Evolutionary conservation across 2,888 invertebrate genomes (phyloP).

Genomic region (Agonum fuliginosum): DNA sequence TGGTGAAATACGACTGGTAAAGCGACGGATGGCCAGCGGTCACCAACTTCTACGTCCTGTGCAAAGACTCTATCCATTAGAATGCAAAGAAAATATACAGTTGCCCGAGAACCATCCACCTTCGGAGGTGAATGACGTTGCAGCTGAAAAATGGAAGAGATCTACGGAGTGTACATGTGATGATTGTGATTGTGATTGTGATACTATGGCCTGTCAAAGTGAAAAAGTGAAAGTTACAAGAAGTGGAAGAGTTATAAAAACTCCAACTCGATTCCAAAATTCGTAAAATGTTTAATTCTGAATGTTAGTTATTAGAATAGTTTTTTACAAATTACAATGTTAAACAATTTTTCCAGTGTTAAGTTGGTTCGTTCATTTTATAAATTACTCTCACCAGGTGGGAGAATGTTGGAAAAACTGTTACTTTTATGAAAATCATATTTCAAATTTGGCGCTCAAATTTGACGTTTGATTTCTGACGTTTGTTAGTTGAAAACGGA

Average conservation of each 20-base stretch:
- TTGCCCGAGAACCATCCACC: not conserved
- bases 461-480: no score
- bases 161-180: not conserved
- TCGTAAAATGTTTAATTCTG: no score
- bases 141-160: not conserved
- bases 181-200: not conserved
- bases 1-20: slow-evolving; percentile 51
- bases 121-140: not conserved
- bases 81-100: not conserved
- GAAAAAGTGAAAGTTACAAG: not conserved
- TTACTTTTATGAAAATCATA: no score
- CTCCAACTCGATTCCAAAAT: not conserved
- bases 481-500: no score
- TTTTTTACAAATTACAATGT: no score
- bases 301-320: no score
- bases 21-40: slow-evolving; percentile 46
- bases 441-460: no score
- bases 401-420: no score
- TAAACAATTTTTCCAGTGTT: no score
- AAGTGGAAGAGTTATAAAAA: not conserved
- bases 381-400: no score
- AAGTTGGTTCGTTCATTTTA: no score
- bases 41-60: slow-evolving; percentile 51
- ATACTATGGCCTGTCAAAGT: not conserved
- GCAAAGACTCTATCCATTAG: slow-evolving; percentile 56